phyloP scores from a whole-genome alignment of 2,888 invertebrate species.

The Nomada flava region DNA sequence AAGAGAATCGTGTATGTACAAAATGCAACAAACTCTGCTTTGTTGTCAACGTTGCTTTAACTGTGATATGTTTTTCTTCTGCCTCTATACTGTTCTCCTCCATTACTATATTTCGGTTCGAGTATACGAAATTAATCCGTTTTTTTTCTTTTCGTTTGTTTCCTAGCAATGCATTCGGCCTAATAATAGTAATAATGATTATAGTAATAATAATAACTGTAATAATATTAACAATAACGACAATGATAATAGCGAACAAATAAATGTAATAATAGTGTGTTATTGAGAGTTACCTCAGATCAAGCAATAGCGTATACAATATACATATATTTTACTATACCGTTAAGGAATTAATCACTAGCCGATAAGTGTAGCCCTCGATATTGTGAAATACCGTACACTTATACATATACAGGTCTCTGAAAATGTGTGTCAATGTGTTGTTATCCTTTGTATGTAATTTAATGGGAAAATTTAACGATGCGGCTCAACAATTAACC shows the following conservation, averaged over 20 bases:
- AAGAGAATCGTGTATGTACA: background rate
- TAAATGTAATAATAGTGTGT: constrained; percentile 62
- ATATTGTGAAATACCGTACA: constrained; percentile 50
- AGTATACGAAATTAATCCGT: constrained; percentile 9
- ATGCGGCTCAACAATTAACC: constrained; percentile 27
- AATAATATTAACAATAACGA: constrained; percentile 42
- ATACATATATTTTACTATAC: constrained; percentile 71
- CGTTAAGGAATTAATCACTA: constrained; percentile 64
- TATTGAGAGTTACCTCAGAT: constrained; percentile 73
- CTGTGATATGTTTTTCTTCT: constrained; percentile 21
- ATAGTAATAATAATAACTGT: constrained; percentile 8
- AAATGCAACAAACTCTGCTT: constrained; percentile 8
- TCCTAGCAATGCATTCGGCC: constrained; percentile 60
- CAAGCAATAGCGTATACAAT: constrained; percentile 78
- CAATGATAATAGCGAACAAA: constrained; percentile 38
- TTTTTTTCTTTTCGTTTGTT: constrained; percentile 24
- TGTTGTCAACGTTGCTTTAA: constrained; percentile 24
- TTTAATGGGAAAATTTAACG: constrained; percentile 31
- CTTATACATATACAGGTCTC: constrained; percentile 23
- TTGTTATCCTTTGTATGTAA: constrained; percentile 67
- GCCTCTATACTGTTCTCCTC: background rate
- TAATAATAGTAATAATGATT: constrained; percentile 47
- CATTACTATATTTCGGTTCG: background rate
- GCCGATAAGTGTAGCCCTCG: constrained; percentile 54
- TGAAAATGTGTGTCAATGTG: constrained; percentile 45